Percentiles rank a stretch among this genome's conserved stretches.
Evolutionary conservation across 1,140 invertebrate genomes (phyloP).

Genomic region (Ceratina calcarata): DNA sequence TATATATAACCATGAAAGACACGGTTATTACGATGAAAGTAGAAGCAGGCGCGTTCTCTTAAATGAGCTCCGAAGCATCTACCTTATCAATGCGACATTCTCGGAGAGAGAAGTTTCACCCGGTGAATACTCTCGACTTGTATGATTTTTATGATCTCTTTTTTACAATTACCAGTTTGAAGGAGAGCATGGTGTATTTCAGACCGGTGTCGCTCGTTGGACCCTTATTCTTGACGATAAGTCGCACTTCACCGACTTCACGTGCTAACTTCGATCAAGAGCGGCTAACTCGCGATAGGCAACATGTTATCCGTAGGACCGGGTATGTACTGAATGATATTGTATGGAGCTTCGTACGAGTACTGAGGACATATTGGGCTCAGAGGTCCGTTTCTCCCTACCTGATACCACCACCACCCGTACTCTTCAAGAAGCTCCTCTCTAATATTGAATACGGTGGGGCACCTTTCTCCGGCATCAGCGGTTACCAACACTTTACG

Average conservation of each 20-base stretch:
- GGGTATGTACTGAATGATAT: slow-evolving; percentile 59
- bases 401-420: slow-evolving; percentile 69
- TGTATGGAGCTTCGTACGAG: slow-evolving; percentile 69
- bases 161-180: slow-evolving; percentile 69
- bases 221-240: slow-evolving; percentile 2
- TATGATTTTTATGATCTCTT: neutral
- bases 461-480: slow-evolving; percentile 75
- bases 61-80: neutral
- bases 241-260: slow-evolving; percentile 60
- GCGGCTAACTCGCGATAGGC: slow-evolving; percentile 63
- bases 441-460: slow-evolving; percentile 76
- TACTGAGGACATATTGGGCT: slow-evolving; percentile 75
- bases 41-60: slow-evolving; percentile 38
- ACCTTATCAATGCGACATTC: slow-evolving; percentile 4
- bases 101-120: slow-evolving; percentile 1
- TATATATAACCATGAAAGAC: slow-evolving; percentile 28
- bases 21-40: slow-evolving; percentile 63
- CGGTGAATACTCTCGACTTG: neutral
- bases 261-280: slow-evolving; percentile 47
- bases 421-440: slow-evolving; percentile 72
- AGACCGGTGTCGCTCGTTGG: neutral
- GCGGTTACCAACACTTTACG: slow-evolving; percentile 32
- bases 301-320: slow-evolving; percentile 69
- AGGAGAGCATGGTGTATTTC: slow-evolving; percentile 63
- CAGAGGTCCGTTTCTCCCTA: slow-evolving; percentile 73